Conservation (phyloP, 2,797 vertebrate species). For the Periparus ater region DNA sequence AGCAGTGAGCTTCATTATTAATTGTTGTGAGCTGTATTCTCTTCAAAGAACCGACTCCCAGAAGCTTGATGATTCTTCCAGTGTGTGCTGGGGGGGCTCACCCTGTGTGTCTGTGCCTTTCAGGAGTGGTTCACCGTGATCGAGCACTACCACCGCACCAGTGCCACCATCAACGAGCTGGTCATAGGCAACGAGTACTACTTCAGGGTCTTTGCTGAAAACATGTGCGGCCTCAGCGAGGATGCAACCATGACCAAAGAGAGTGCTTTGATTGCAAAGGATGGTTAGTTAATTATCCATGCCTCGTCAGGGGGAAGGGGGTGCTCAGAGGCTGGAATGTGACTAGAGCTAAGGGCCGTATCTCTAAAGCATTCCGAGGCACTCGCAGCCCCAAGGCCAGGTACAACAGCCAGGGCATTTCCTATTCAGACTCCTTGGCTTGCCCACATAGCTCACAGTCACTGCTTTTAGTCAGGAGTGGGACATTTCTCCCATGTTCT, state of each 20-base stretch:
- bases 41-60: not conserved
- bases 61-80: not conserved
- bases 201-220: slow-evolving; percentile 94
- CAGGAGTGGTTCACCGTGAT: slow-evolving; percentile 98
- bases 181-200: slow-evolving; percentile 98
- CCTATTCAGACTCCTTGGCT: not conserved
- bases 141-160: slow-evolving; percentile 95
- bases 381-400: not conserved
- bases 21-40: not conserved
- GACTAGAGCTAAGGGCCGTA: not conserved
- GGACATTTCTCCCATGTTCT: not conserved
- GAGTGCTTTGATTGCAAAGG: slow-evolving; percentile 92
- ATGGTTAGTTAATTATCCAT: slow-evolving; percentile 79
- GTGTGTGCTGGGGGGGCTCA: not conserved
- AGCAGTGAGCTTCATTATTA: not conserved
- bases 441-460: not conserved
- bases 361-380: not conserved
- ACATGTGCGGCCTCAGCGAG: slow-evolving; percentile 96
- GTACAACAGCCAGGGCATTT: not conserved
- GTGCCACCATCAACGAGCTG: slow-evolving; percentile 91
- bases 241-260: slow-evolving; percentile 91
- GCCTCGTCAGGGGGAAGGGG: not conserved
- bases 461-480: not conserved
- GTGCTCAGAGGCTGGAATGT: not conserved
- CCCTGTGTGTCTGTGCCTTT: not conserved